Evolutionary conservation across 2,888 invertebrate species (phyloP).

Genomic region (Labia minor): DNA sequence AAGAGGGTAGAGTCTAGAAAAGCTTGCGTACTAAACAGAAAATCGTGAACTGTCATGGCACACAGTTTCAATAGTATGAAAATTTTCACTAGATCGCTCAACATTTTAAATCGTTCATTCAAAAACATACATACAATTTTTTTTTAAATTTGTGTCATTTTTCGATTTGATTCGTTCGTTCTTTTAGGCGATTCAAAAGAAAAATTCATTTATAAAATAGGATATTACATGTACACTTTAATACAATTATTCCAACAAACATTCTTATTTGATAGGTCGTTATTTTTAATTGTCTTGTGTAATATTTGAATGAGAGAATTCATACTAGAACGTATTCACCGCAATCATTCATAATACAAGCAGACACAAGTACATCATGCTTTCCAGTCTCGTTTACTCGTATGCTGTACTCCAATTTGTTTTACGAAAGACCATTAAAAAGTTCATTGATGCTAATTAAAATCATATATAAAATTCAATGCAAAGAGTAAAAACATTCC

Average conservation of each 20-base stretch:
- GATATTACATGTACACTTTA: neutral
- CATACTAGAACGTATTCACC: conserved; percentile 7
- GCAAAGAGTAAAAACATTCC: too few species aligned
- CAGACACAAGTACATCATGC: neutral
- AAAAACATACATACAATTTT: neutral
- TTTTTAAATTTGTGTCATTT: too few species aligned
- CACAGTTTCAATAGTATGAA: conserved; percentile 15
- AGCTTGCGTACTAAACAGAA: conserved; percentile 20
- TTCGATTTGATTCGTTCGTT: neutral
- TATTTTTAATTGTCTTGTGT: neutral
- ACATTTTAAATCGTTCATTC: neutral
- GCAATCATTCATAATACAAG: neutral
- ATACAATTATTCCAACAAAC: neutral
- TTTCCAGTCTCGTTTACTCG: too few species aligned
- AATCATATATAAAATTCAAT: too few species aligned
- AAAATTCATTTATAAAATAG: neutral
- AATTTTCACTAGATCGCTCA: conserved; percentile 7
- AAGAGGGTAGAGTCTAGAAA: conserved; percentile 18
- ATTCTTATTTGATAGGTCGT: neutral
- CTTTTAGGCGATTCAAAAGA: neutral
- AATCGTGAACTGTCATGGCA: conserved; percentile 22
- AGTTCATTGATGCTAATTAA: too few species aligned
- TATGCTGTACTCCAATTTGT: too few species aligned
- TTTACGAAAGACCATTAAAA: too few species aligned
- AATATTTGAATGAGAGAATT: neutral